phyloP scores from a whole-genome alignment of 2,797 vertebrate species.

The Aphelocoma californica region DNA sequence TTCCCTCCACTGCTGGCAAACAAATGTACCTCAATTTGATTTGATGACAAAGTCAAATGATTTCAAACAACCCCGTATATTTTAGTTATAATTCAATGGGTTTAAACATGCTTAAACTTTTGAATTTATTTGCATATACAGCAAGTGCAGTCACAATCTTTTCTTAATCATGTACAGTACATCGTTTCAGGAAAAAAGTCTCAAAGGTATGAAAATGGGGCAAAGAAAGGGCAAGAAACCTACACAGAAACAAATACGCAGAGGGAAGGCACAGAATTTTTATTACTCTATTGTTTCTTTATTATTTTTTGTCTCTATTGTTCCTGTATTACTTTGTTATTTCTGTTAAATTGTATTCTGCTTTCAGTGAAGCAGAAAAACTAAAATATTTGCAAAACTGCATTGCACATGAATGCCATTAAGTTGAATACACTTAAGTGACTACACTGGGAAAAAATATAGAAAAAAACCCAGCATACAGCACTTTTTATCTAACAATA shows the following conservation, averaged over 20 bases:
- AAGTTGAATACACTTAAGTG: not conserved
- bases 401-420: not conserved
- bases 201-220: not conserved
- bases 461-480: not conserved
- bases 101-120: not conserved
- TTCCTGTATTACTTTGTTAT: not conserved
- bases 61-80: not conserved
- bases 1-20: not conserved
- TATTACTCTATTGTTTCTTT: not conserved
- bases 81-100: not conserved
- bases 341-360: not conserved
- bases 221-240: not conserved
- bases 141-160: not conserved
- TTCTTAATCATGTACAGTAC: rapidly evolving
- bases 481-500: not conserved
- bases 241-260: not conserved
- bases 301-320: not conserved
- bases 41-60: not conserved
- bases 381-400: not conserved
- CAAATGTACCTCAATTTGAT: not conserved
- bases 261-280: not conserved
- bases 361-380: not conserved
- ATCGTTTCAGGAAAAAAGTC: not conserved
- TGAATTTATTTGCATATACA: not conserved
- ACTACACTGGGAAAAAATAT: not conserved